Conservation (phyloP, 2,113 vertebrate genomes). For the Bos javanicus region DNA sequence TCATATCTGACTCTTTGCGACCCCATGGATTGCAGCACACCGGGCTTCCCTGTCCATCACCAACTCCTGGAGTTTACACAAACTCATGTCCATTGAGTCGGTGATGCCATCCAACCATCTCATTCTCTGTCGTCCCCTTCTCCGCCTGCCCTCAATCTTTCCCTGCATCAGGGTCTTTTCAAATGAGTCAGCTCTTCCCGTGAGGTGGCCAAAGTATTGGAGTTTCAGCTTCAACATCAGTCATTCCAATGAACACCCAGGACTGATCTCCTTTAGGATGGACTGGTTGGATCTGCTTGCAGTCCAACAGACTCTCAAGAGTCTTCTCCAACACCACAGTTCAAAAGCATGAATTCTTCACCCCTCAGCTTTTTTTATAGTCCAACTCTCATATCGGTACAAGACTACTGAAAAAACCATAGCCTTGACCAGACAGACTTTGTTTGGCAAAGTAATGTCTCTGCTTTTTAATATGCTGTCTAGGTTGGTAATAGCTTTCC, state of each 20-base stretch:
- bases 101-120: background rate
- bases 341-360: background rate
- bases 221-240: background rate
- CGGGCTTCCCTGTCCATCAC: background rate
- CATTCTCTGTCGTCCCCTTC: rapidly evolving
- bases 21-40: background rate
- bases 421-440: background rate
- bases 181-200: background rate
- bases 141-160: background rate
- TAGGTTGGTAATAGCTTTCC: background rate
- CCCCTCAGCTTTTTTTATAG: background rate
- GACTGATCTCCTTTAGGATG: background rate
- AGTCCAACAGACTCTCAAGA: background rate
- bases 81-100: background rate
- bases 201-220: background rate
- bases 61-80: background rate
- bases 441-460: background rate
- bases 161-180: background rate
- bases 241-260: background rate
- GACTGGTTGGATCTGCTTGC: background rate
- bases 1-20: background rate
- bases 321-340: background rate
- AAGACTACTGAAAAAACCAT: background rate
- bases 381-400: background rate
- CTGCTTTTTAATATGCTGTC: background rate